Evolutionary conservation across 2,888 invertebrate genomes (phyloP).

Genomic region (Sipha maydis): DNA sequence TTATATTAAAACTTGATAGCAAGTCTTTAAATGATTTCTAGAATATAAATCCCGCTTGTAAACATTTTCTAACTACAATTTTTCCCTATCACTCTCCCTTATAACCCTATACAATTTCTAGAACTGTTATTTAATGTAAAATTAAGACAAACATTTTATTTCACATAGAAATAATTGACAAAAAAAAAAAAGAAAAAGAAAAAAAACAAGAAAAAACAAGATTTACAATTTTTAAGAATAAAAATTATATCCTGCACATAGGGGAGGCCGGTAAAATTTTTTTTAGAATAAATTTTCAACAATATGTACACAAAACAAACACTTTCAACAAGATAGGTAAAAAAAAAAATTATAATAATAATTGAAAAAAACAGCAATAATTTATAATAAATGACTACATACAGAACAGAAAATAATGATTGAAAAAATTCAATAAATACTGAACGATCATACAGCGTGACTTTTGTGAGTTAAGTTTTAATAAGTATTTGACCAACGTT

Average conservation of each 20-base stretch:
- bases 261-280: constrained; percentile 50
- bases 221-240: constrained; percentile 41
- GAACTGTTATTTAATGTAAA: constrained; percentile 38
- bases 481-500: constrained; percentile 60
- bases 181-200: background rate
- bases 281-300: constrained; percentile 58
- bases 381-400: constrained; percentile 55
- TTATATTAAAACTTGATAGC: constrained; percentile 40
- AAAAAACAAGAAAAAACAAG: constrained; percentile 11
- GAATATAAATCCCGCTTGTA: constrained; percentile 48
- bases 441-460: constrained; percentile 55
- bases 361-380: constrained; percentile 49
- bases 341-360: background rate
- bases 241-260: constrained; percentile 54
- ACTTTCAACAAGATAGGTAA: constrained; percentile 53
- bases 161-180: background rate
- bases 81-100: constrained; percentile 45
- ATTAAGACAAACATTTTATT: constrained; percentile 45
- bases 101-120: constrained; percentile 41
- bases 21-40: constrained; percentile 44
- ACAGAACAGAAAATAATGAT: constrained; percentile 48
- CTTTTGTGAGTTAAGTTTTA: constrained; percentile 45
- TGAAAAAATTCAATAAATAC: constrained; percentile 56
- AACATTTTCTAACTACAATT: constrained; percentile 48
- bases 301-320: constrained; percentile 60